Conservation (phyloP, 2,113 vertebrate species). For the Hypomesus transpacificus region DNA sequence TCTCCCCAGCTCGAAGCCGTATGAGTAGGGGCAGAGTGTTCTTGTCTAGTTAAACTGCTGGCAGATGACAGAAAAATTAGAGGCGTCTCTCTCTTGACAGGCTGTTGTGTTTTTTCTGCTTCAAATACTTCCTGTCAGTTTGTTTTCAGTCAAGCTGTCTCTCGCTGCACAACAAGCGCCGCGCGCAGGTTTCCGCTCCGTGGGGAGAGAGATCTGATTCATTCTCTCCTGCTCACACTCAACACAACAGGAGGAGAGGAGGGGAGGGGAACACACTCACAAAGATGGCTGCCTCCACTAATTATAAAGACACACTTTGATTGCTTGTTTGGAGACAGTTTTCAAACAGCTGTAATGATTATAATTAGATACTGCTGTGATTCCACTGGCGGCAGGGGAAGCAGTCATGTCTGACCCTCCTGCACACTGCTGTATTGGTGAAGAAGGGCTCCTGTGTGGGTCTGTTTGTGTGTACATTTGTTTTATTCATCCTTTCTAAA, state of each 20-base stretch:
- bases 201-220: slow-evolving; percentile 52
- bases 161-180: slow-evolving; percentile 56
- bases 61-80: slow-evolving; percentile 83
- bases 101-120: slow-evolving; percentile 73
- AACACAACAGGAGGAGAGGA: slow-evolving; percentile 49
- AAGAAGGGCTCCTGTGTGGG: neutral
- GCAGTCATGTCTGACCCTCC: slow-evolving; percentile 16
- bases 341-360: slow-evolving; percentile 73
- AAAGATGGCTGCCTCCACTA: slow-evolving; percentile 67
- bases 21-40: slow-evolving; percentile 67
- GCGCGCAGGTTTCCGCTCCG: slow-evolving; percentile 33
- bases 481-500: slow-evolving; percentile 21
- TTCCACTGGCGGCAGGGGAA: slow-evolving; percentile 38
- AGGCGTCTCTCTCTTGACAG: slow-evolving; percentile 75
- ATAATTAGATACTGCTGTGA: slow-evolving; percentile 70
- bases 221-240: slow-evolving; percentile 41
- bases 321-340: slow-evolving; percentile 81
- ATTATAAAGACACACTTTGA: slow-evolving; percentile 75
- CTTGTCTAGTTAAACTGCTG: slow-evolving; percentile 76
- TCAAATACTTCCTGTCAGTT: slow-evolving; percentile 76
- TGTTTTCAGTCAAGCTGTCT: slow-evolving; percentile 78
- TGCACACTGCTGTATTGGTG: neutral
- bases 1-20: slow-evolving; percentile 59
- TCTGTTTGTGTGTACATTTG: slow-evolving; percentile 17
- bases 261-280: slow-evolving; percentile 26